These are phyloP conservation scores for Eucera pruinosa DNA, from an alignment of 2,888 invertebrate species.

Conservation along the genomic window DNA sequence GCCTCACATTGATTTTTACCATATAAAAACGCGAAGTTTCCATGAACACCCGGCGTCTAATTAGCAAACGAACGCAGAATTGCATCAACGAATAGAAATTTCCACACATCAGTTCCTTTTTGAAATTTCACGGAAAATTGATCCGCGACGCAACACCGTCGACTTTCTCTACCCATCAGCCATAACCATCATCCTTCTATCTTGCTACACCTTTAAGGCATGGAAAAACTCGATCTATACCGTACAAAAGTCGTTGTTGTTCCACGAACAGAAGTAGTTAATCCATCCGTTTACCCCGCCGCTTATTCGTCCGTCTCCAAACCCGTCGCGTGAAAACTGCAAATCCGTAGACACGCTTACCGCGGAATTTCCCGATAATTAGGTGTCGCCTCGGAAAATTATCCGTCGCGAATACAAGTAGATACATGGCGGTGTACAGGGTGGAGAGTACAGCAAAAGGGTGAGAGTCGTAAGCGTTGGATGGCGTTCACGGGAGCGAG, in stretches of 20 bases:
- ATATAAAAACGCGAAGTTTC: no score
- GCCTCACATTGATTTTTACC: no score
- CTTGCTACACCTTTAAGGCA: not conserved
- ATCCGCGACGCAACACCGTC: constrained; percentile 19
- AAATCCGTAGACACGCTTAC: constrained; percentile 32
- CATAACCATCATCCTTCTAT: constrained; percentile 20
- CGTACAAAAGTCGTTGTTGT: constrained; percentile 35
- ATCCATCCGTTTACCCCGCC: constrained; percentile 39
- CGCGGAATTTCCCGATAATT: constrained; percentile 78
- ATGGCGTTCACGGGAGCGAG: constrained; percentile 51
- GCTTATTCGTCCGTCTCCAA: constrained; percentile 25
- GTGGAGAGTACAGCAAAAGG: not conserved
- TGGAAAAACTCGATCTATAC: constrained; percentile 7
- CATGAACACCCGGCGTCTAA: no score
- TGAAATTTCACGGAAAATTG: constrained; percentile 38
- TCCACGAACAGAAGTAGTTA: no score
- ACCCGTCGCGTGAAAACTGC: constrained; percentile 10
- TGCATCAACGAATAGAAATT: not conserved
- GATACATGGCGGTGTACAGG: not conserved
- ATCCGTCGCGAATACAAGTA: constrained; percentile 57
- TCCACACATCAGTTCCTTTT: not conserved
- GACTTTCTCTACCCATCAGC: constrained; percentile 17
- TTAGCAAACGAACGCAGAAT: no score
- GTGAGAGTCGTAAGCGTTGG: constrained; percentile 28
- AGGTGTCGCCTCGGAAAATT: constrained; percentile 78